A percentile compares a stretch with the other conserved stretches of the same genome.
Evolutionary conservation across 2,113 vertebrate species (phyloP).

Genomic region (Turnix velox): DNA sequence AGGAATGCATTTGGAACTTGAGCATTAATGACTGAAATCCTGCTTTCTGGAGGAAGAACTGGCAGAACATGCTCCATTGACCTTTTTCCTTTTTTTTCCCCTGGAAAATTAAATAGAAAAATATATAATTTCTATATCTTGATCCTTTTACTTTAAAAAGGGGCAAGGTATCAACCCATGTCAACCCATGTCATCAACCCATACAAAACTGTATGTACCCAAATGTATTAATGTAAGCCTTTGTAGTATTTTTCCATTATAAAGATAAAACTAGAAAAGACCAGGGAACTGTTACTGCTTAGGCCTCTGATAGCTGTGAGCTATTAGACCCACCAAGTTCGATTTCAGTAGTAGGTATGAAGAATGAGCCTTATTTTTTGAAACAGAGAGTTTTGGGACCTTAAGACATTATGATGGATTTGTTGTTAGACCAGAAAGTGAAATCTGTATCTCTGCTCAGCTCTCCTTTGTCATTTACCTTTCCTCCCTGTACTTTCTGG

Average conservation of each 20-base stretch:
- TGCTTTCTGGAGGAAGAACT: background rate
- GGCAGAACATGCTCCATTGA: background rate
- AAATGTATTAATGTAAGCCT: accelerated
- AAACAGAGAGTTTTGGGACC: background rate
- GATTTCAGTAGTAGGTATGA: background rate
- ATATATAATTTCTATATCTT: accelerated
- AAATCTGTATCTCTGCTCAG: background rate
- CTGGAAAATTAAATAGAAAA: background rate
- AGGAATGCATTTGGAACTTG: background rate
- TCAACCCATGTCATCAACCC: too few species aligned
- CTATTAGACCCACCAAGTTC: background rate
- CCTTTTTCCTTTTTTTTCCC: background rate
- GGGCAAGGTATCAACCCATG: background rate
- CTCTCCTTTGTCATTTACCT: background rate
- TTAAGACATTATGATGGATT: background rate
- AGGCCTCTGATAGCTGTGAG: background rate
- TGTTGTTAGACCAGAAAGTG: background rate
- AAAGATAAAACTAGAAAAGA: background rate
- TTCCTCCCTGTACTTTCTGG: background rate
- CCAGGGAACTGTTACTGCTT: background rate
- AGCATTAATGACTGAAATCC: background rate
- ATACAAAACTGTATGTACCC: accelerated
- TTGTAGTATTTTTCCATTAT: background rate
- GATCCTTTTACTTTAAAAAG: background rate
- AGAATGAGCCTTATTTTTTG: background rate